A percentile compares a stretch with the other conserved stretches of the same genome.
These are phyloP conservation scores for Sylvia borin DNA, from an alignment of 2,797 vertebrate genomes.

Conservation along the genomic window DNA sequence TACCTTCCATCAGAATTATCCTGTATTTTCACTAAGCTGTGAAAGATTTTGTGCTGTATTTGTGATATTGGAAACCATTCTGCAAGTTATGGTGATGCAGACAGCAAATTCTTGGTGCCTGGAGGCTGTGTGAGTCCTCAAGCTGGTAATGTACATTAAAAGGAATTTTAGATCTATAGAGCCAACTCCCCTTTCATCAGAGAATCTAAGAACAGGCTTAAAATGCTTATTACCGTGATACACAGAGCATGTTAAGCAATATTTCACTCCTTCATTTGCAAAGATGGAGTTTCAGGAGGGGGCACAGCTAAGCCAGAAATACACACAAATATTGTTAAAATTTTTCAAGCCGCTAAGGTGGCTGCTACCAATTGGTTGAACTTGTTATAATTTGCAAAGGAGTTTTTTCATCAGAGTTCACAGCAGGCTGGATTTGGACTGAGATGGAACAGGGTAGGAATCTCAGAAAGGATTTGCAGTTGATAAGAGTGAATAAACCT, in stretches of 20 bases:
- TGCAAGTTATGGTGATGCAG: background rate
- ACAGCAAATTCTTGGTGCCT: background rate
- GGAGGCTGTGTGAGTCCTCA: background rate
- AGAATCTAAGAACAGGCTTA: background rate
- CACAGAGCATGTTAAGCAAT: background rate
- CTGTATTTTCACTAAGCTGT: background rate
- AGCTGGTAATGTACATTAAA: background rate
- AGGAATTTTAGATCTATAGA: background rate
- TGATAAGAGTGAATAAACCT: background rate
- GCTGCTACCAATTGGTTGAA: background rate
- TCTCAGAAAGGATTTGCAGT: background rate
- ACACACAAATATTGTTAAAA: background rate
- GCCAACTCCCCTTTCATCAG: background rate
- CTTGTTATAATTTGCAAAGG: background rate
- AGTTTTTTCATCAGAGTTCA: background rate
- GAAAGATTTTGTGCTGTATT: background rate
- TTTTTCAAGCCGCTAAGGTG: background rate
- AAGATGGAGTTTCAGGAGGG: background rate
- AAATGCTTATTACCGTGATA: background rate
- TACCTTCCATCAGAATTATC: background rate
- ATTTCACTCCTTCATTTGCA: background rate
- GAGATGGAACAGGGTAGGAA: background rate
- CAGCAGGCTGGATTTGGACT: background rate
- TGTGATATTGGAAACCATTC: background rate
- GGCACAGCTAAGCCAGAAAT: background rate